These are phyloP conservation scores for Metallyticus violacea DNA, from an alignment of 2,888 invertebrate genomes.

Conservation along the genomic window DNA sequence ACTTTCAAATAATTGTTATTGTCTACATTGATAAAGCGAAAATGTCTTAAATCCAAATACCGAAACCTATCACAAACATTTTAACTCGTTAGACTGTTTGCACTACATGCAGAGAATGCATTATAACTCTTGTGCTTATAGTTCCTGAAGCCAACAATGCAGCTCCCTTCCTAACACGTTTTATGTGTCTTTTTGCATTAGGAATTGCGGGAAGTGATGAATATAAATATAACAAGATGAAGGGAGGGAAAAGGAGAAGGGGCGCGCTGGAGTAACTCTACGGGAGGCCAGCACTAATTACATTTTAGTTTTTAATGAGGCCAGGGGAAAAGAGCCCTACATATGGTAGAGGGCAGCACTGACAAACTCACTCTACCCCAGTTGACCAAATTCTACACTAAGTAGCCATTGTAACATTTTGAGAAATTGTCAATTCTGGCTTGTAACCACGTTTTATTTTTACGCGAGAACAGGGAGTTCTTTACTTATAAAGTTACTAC, in stretches of 20 bases:
- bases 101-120: neutral
- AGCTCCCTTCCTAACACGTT: neutral
- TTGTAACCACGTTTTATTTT: too few species aligned
- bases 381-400: too few species aligned
- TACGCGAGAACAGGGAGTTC: too few species aligned
- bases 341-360: neutral
- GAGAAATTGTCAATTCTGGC: too few species aligned
- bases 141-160: neutral
- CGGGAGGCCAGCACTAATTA: constrained; percentile 20
- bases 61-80: too few species aligned
- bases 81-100: too few species aligned
- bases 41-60: too few species aligned
- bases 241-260: constrained; percentile 3
- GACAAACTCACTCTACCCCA: too few species aligned
- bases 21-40: too few species aligned
- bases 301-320: constrained; percentile 25
- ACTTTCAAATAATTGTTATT: too few species aligned
- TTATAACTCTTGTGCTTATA: neutral
- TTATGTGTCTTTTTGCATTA: constrained; percentile 10
- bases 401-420: too few species aligned
- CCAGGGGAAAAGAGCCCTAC: neutral
- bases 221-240: constrained; percentile 21
- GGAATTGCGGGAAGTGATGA: constrained; percentile 18
- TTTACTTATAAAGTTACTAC: too few species aligned
- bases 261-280: neutral